phyloP scores from a whole-genome alignment of 2,888 invertebrate genomes.

The Muscina levida region DNA sequence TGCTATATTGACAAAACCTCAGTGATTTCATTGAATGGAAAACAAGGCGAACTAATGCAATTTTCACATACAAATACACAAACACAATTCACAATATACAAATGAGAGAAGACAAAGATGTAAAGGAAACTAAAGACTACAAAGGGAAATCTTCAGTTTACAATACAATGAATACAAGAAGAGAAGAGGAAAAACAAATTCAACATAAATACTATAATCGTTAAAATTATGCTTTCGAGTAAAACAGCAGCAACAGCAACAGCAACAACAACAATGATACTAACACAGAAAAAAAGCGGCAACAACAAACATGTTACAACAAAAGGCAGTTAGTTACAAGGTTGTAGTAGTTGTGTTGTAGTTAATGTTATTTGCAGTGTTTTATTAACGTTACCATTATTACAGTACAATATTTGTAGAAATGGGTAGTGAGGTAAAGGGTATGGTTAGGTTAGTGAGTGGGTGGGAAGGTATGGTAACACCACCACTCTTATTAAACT shows the following conservation, averaged over 20 bases:
- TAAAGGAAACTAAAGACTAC: slow-evolving; percentile 11
- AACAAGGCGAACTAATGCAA: slow-evolving; percentile 37
- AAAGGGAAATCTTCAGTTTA: slow-evolving; percentile 32
- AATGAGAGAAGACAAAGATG: neutral
- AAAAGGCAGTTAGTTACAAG: slow-evolving; percentile 59
- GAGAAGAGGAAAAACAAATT: slow-evolving; percentile 30
- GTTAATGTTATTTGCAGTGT: neutral
- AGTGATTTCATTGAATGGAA: neutral
- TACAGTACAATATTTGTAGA: neutral
- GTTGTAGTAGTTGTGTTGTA: slow-evolving; percentile 38
- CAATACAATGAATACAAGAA: too few relatives aligned
- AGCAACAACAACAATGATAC: neutral
- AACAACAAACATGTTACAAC: neutral
- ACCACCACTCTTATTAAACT: neutral
- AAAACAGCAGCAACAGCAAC: neutral
- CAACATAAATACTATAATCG: slow-evolving; percentile 47
- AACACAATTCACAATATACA: neutral
- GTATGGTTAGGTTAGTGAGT: slow-evolving; percentile 2
- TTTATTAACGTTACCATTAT: slow-evolving; percentile 12
- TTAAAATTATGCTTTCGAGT: slow-evolving; percentile 35
- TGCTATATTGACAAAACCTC: slow-evolving; percentile 5
- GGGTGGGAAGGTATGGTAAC: neutral
- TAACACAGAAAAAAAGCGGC: neutral
- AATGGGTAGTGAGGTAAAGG: neutral
- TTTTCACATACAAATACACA: slow-evolving; percentile 37